phyloP scores from a whole-genome alignment of 1,140 invertebrate species.

The Helicoverpa zea region DNA sequence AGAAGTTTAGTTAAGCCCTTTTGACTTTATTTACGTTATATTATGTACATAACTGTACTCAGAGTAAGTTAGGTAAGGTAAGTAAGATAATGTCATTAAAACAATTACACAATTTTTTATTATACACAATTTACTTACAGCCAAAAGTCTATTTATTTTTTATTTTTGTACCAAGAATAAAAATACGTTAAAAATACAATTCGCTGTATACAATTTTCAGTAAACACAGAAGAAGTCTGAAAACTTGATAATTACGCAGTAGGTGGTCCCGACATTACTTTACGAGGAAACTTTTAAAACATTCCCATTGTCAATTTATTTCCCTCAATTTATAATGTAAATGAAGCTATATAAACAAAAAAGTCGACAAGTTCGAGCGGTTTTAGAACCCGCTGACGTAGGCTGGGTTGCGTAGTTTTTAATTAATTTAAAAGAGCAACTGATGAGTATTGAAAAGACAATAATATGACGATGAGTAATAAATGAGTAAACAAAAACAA shows the following conservation, averaged over 20 bases:
- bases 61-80: too few species aligned
- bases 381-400: background rate
- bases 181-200: conserved; percentile 13
- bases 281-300: conserved; percentile 34
- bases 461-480: too few species aligned
- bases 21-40: background rate
- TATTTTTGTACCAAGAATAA: background rate
- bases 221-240: background rate
- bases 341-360: conserved; percentile 29
- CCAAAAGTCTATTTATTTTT: background rate
- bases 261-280: conserved; percentile 12
- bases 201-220: background rate
- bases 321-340: conserved; percentile 41
- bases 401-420: background rate
- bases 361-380: conserved; percentile 6
- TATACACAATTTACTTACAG: too few species aligned
- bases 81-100: too few species aligned
- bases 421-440: too few species aligned
- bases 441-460: too few species aligned
- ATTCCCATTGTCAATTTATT: conserved; percentile 34
- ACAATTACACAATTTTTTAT: too few species aligned
- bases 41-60: too few species aligned
- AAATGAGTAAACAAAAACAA: too few species aligned
- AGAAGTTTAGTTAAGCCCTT: conserved; percentile 1
- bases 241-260: conserved; percentile 30